phyloP scores from a whole-genome alignment of 2,888 invertebrate genomes.

The Pristionchus fissidentatus region DNA sequence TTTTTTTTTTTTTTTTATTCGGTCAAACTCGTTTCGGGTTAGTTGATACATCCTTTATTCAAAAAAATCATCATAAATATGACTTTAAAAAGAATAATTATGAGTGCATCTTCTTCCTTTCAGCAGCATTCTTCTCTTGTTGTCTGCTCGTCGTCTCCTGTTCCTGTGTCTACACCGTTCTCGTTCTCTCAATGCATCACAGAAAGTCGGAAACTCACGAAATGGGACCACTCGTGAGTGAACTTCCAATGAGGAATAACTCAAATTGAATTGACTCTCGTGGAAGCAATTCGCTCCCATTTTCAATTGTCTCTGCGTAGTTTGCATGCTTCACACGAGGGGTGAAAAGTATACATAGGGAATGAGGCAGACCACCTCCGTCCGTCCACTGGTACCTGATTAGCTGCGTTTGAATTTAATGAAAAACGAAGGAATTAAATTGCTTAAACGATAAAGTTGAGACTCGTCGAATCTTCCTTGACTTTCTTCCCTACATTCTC shows the following conservation, averaged over 20 bases:
- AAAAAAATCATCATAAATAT: neutral
- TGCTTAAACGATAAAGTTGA: slow-evolving; percentile 29
- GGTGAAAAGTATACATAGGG: slow-evolving; percentile 4
- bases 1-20: too few species aligned
- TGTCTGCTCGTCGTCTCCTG: slow-evolving; percentile 64
- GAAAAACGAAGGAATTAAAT: neutral
- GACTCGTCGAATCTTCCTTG: slow-evolving; percentile 64
- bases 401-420: neutral
- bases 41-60: neutral
- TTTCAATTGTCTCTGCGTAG: neutral
- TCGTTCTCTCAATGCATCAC: slow-evolving; percentile 59
- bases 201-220: slow-evolving; percentile 59
- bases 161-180: slow-evolving; percentile 65
- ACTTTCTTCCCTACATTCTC: slow-evolving; percentile 61
- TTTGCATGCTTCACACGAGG: slow-evolving; percentile 3
- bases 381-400: neutral
- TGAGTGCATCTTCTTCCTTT: slow-evolving; percentile 14
- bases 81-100: neutral
- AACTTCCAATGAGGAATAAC: neutral
- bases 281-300: neutral
- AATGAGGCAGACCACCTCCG: neutral
- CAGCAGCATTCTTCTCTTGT: slow-evolving; percentile 66
- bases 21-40: too few species aligned
- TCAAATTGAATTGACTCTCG: neutral
- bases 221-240: slow-evolving; percentile 53